A percentile compares a stretch with the other conserved stretches of the same genome.
Conservation (phyloP, 2,113 vertebrate species). For the Colaptes auratus region DNA sequence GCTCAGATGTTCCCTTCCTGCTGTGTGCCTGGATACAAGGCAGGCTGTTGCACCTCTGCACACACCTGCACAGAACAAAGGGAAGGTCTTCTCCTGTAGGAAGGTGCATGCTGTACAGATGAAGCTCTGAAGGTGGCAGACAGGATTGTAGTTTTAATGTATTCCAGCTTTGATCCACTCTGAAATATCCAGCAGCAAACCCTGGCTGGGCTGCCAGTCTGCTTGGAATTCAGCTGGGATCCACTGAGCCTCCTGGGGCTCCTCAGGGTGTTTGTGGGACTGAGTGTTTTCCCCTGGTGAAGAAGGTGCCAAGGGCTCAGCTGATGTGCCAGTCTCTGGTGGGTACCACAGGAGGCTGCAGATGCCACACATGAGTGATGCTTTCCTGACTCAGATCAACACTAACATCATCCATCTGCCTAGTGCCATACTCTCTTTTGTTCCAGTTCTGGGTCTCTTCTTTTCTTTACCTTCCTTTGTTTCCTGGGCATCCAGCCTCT, state of each 20-base stretch:
- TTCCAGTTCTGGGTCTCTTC: neutral
- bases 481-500: neutral
- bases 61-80: neutral
- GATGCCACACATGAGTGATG: accelerated
- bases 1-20: neutral
- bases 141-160: neutral
- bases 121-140: neutral
- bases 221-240: neutral
- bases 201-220: neutral
- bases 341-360: neutral
- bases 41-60: neutral
- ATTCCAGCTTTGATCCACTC: neutral
- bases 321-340: neutral
- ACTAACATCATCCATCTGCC: neutral
- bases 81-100: neutral
- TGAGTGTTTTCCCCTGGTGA: neutral
- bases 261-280: neutral
- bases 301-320: neutral
- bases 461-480: neutral
- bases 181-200: neutral
- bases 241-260: accelerated
- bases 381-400: neutral
- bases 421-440: neutral
- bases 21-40: neutral
- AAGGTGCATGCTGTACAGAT: neutral